These are phyloP conservation scores for Lapara coniferarum DNA, from an alignment of 2,888 invertebrate species.

Conservation along the genomic window DNA sequence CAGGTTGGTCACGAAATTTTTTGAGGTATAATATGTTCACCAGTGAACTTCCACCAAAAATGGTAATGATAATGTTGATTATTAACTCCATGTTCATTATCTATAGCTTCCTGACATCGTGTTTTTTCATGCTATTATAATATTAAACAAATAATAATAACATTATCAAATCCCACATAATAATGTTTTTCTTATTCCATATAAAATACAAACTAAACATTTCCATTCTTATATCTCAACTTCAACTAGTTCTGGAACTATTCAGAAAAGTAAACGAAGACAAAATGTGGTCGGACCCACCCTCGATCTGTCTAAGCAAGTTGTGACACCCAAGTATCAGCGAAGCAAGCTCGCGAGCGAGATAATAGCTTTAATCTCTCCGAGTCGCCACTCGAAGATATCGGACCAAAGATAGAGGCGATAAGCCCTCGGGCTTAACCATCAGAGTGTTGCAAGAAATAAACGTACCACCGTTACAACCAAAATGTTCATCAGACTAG, in stretches of 20 bases:
- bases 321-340: conserved; percentile 58
- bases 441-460: conserved; percentile 44
- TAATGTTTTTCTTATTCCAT: too few relatives aligned
- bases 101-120: too few relatives aligned
- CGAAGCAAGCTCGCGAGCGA: conserved; percentile 61
- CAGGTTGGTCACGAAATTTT: too few relatives aligned
- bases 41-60: too few relatives aligned
- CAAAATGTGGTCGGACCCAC: conserved; percentile 37
- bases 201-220: background rate
- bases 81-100: too few relatives aligned
- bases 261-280: conserved; percentile 28
- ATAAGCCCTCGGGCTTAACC: conserved; percentile 63
- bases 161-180: too few relatives aligned
- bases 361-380: conserved; percentile 70
- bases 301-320: conserved; percentile 51
- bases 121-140: too few relatives aligned
- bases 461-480: too few relatives aligned
- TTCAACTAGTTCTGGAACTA: background rate
- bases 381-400: conserved; percentile 58
- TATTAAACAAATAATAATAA: too few relatives aligned
- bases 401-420: conserved; percentile 59
- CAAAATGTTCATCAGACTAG: too few relatives aligned
- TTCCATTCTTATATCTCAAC: background rate
- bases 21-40: background rate
- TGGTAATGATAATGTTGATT: too few relatives aligned